phyloP scores from a whole-genome alignment of 2,888 invertebrate genomes.

The Bhutanitis thaidina region DNA sequence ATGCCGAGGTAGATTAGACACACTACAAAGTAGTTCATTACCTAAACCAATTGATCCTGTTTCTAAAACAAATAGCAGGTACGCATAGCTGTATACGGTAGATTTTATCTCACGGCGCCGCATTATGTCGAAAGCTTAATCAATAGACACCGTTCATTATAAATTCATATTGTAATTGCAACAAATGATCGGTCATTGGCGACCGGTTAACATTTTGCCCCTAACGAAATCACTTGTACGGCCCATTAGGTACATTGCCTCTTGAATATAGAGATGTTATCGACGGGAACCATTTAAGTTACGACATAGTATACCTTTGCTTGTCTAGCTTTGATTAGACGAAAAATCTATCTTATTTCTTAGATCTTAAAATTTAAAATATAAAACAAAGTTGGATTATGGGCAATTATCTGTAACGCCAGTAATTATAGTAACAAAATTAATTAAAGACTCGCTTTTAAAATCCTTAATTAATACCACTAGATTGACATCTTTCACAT shows the following conservation, averaged over 20 bases:
- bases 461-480: background rate
- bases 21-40: too few species aligned
- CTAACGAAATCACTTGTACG: constrained; percentile 12
- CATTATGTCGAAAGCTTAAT: constrained; percentile 2
- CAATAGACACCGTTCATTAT: constrained; percentile 7
- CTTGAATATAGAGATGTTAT: background rate
- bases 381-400: background rate
- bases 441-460: constrained; percentile 8
- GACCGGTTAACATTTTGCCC: constrained; percentile 15
- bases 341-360: background rate
- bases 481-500: constrained; percentile 4
- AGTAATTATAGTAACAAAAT: background rate
- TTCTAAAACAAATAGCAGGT: too few species aligned
- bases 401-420: background rate
- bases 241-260: background rate
- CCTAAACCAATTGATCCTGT: too few species aligned
- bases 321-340: background rate
- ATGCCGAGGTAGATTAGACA: too few species aligned
- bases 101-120: background rate
- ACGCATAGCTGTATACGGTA: too few species aligned
- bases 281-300: background rate
- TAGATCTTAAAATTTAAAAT: background rate
- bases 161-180: constrained; percentile 3
- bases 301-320: background rate
- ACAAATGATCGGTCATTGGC: constrained; percentile 5